Evolutionary conservation across 1,140 invertebrate genomes (phyloP), one percentile per base, ranked within the genome.

Genomic region (Drosophila virilis): DNA sequence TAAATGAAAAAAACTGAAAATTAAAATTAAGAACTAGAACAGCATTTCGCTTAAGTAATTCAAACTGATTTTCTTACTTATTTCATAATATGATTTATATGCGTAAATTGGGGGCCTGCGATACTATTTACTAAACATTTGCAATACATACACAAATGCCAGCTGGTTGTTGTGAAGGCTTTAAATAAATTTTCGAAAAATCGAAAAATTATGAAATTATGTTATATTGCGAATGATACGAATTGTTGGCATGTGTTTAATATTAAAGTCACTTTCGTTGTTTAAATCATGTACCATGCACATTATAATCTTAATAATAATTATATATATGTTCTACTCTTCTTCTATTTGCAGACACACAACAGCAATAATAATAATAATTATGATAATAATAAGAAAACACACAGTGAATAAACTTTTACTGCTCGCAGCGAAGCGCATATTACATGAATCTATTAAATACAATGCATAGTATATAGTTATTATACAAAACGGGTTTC

Each of bases 291-390:
- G 32, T 76, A 9, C 45, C 22, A 0, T 4, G 3, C 22, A 28
- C 4, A 61, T 15, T 17, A 42, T 52, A 15, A 43, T 46, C 4
- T 43, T 55, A 38, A 61, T 40, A 70, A 70, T 70, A 79, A 75
- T 38, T 38, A 38, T 8, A 52, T 52, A 17, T 45, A 46, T 9
- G 59, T 45, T 38, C 13, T 42, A 13, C 6, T 45, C 7, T 45
- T 71, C 42, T 69, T 74, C 55, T 85, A 58, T 51, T 85, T 77
- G 22, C 81, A 85, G 81, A 74, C 68, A 57, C 28, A 55, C 46
- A 57, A 28, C 22, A 28, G 22, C 22, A 66, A 74, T 38, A 45
- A 40, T 17, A 42, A 42, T 13, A 38, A 55, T 2, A 66, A 74
- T 38, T 22, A 40, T 33, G 22, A 42, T 13, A 38, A 55, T 1